Evolutionary conservation across 2,888 invertebrate genomes (phyloP).

Genomic region (Eucera pruinosa): DNA sequence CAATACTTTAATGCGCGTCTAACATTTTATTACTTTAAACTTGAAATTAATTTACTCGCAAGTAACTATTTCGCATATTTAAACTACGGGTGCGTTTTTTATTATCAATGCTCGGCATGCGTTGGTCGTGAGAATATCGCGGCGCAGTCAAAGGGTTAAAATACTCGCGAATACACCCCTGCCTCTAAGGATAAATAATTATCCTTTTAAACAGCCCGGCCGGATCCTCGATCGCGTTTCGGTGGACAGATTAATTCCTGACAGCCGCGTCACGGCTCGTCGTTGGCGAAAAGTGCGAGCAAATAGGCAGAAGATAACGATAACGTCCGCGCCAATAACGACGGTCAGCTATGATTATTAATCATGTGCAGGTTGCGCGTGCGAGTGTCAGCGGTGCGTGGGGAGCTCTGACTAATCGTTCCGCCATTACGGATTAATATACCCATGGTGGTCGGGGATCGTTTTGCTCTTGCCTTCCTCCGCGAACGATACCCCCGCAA

Average conservation of each 20-base stretch:
- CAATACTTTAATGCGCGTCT: too few relatives aligned
- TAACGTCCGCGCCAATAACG: constrained; percentile 70
- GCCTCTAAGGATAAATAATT: too few relatives aligned
- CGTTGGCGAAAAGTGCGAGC: constrained; percentile 55
- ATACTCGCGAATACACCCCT: too few relatives aligned
- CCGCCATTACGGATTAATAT: constrained; percentile 82
- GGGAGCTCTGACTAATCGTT: constrained; percentile 82
- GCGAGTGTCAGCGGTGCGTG: constrained; percentile 80
- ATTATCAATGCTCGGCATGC: too few relatives aligned
- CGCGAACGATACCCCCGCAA: neutral
- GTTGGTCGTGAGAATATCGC: too few relatives aligned
- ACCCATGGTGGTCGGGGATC: constrained; percentile 59
- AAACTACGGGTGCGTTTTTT: too few relatives aligned
- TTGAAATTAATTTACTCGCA: too few relatives aligned
- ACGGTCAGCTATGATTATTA: constrained; percentile 78
- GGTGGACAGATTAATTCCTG: constrained; percentile 49
- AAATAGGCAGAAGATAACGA: constrained; percentile 69
- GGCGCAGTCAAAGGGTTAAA: too few relatives aligned
- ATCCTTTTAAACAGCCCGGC: too few relatives aligned
- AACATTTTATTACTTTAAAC: too few relatives aligned
- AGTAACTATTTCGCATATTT: too few relatives aligned
- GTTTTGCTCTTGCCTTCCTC: constrained; percentile 49
- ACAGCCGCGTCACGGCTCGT: constrained; percentile 35
- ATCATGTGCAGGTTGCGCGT: constrained; percentile 83
- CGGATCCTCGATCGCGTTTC: too few relatives aligned